Conservation (phyloP, 2,888 invertebrate genomes). For the Drosophila siamana region DNA sequence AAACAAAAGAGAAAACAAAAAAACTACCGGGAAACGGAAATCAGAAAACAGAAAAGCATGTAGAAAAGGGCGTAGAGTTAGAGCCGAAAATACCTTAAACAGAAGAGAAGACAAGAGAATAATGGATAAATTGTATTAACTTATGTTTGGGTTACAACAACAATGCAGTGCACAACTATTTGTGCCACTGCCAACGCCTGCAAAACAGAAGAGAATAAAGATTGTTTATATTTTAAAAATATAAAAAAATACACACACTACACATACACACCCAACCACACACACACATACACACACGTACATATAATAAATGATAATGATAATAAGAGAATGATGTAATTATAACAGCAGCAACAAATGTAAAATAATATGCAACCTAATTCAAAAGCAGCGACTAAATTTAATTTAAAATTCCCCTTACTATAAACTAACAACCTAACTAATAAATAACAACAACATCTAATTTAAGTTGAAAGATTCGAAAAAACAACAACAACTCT, state of each 20-base stretch:
- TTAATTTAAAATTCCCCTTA: constrained; percentile 44
- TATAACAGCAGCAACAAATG: constrained; percentile 44
- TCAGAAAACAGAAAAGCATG: constrained; percentile 27
- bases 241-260: constrained; percentile 58
- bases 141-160: constrained; percentile 7
- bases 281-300: neutral
- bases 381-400: constrained; percentile 51
- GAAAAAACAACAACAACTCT: constrained; percentile 44
- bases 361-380: constrained; percentile 58
- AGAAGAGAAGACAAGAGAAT: neutral
- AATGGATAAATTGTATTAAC: constrained; percentile 31
- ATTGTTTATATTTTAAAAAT: constrained; percentile 83
- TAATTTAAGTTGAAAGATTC: constrained; percentile 60
- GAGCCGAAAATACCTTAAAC: constrained; percentile 45
- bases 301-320: constrained; percentile 33
- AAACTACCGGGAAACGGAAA: no score
- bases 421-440: constrained; percentile 22
- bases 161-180: neutral
- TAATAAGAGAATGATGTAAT: constrained; percentile 23
- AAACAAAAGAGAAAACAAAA: constrained; percentile 1
- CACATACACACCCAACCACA: constrained; percentile 15
- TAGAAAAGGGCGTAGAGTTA: constrained; percentile 31
- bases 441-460: constrained; percentile 32
- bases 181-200: constrained; percentile 50
- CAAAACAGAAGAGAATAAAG: constrained; percentile 83